phyloP scores from a whole-genome alignment of 2,888 invertebrate species.

The Elysia crispata region DNA sequence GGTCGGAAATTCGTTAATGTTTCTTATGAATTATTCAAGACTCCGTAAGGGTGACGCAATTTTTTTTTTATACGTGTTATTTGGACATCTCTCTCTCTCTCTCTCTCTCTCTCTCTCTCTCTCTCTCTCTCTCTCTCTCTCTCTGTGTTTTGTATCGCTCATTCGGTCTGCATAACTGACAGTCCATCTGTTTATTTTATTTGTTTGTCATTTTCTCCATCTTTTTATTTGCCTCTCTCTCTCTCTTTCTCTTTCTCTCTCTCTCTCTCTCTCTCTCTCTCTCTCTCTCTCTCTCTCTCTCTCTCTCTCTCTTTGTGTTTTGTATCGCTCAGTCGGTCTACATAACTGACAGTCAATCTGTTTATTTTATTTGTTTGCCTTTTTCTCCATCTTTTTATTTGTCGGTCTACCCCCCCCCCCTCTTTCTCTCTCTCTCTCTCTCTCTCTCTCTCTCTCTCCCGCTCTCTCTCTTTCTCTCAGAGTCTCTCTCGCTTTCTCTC shows the following conservation, averaged over 20 bases:
- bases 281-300: not conserved
- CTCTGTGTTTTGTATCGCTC: too few relatives aligned
- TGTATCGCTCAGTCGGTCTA: too few relatives aligned
- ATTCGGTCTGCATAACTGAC: not conserved
- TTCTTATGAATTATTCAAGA: too few relatives aligned
- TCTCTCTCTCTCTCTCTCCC: not conserved
- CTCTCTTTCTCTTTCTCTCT: conserved; percentile 6
- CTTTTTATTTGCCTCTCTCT: not conserved
- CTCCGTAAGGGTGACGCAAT: too few relatives aligned
- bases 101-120: not conserved
- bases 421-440: not conserved
- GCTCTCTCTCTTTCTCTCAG: not conserved
- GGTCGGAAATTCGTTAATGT: too few relatives aligned
- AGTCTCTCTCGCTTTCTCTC: conserved; percentile 1
- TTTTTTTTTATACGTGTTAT: too few relatives aligned
- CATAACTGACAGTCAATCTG: not conserved
- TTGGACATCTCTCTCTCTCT: not conserved
- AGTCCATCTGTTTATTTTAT: not conserved
- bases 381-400: not conserved
- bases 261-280: not conserved
- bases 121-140: not conserved
- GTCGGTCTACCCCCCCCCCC: not conserved
- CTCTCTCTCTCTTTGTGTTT: conserved; percentile 14
- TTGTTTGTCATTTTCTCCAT: not conserved
- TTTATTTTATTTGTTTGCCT: not conserved